Evolutionary conservation across 2,888 invertebrate species (phyloP), one percentile per base, ranked within the genome.

Genomic region (Ichneumoninae sp.): DNA sequence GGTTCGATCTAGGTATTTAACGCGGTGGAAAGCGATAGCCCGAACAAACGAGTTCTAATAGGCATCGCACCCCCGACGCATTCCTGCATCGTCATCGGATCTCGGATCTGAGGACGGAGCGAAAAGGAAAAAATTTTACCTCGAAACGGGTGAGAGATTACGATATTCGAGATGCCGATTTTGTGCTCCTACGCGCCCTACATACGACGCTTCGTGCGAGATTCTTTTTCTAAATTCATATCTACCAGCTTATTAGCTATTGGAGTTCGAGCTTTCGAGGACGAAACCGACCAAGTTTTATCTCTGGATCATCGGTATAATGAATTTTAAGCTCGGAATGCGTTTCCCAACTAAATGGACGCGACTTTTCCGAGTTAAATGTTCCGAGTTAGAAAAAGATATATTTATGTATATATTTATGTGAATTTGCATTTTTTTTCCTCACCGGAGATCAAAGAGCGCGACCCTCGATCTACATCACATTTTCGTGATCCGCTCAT

Each of bases 21-120:
- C 86, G 72, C 86, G 57, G 50, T 69, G 81, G 76, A 84, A 84
- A 86, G 62, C 70, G 82, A 86, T 82, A 82, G 75, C 26, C 84
- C 71, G 82, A 79, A 79, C 82, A 85, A 85, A 82, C 76, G 76
- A 71, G 79, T 83, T 83, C 66, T 77, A 80, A 83, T 78, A 75
- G 77, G 57, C 69, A 50, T 22, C 47, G 60, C 54, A 69, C 72
- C 72, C 68, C 47, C 54, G 36, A 79, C 72, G 47, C 68, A 83
- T 76, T 80, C 83, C 83, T 80, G 80, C 70, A 62, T 40, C 68
- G 77, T 82, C 82, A 82, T 78, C 69, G 75, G 75, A 66, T 75
- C 60, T 26, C 60, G 30, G 16, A 60, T 22, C 30, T 60, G 26
- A 26, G 60, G 13, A 26, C 22, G 6, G 44, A 44, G 74, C 75